Conservation (phyloP, 2,797 vertebrate genomes). For the Argentina silus region DNA sequence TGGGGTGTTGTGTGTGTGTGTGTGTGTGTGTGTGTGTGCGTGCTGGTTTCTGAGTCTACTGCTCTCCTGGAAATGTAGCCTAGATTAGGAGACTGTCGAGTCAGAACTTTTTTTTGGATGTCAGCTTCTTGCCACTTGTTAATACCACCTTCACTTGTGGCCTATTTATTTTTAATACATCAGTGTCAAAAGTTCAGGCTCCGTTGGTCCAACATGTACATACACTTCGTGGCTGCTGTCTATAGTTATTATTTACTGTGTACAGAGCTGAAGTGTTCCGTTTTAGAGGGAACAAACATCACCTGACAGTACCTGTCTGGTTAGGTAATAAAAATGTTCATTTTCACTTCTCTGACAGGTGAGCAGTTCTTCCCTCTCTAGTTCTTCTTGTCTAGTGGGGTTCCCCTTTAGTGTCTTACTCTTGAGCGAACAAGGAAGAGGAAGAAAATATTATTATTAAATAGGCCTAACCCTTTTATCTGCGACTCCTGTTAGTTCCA, state of each 20-base stretch:
- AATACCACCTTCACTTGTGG: not conserved
- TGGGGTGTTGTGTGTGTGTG: slow-evolving; percentile 25
- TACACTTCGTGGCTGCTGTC: too few species aligned
- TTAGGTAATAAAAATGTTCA: not conserved
- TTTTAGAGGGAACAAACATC: not conserved
- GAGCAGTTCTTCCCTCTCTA: not conserved
- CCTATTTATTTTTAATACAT: not conserved
- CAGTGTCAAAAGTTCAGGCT: not conserved
- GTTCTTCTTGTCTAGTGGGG: not conserved
- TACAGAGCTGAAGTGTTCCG: not conserved
- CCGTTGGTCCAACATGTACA: too few species aligned
- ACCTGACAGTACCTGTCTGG: not conserved
- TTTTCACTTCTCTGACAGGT: not conserved
- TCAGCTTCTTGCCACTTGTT: not conserved
- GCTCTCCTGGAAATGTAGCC: too few species aligned
- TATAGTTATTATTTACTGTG: not conserved
- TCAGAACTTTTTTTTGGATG: too few species aligned
- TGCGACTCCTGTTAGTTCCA: too few species aligned
- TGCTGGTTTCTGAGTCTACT: not conserved
- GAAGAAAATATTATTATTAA: slow-evolving; percentile 31
- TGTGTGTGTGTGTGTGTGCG: not conserved
- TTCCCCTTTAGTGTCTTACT: not conserved
- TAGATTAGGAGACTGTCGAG: not conserved
- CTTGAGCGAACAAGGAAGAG: slow-evolving; percentile 35
- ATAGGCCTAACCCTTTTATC: not conserved